Conservation (phyloP, 2,888 invertebrate species). For the Pandemis cinnamomeana region DNA sequence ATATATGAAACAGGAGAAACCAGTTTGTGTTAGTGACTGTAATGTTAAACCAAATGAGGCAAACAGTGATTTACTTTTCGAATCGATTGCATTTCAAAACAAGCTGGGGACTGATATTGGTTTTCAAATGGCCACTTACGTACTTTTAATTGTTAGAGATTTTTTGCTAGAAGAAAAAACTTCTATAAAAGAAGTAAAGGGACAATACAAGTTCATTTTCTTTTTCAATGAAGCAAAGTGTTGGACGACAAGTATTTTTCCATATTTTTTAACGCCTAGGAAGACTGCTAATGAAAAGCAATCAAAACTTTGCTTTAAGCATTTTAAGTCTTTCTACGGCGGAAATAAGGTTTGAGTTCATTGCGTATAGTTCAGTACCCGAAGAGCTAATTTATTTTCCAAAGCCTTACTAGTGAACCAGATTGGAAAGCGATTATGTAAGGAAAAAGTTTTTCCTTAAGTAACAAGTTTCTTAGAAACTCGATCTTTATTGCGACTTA, state of each 20-base stretch:
- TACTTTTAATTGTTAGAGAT: background rate
- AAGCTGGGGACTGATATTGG: background rate
- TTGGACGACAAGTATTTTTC: constrained; percentile 8
- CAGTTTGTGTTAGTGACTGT: background rate
- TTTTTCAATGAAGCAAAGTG: background rate
- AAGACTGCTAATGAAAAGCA: constrained; percentile 30
- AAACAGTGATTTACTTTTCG: constrained; percentile 15
- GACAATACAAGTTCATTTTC: background rate
- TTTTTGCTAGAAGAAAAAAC: background rate
- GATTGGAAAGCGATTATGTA: constrained; percentile 38
- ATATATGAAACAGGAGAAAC: constrained; percentile 6
- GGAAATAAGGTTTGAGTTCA: background rate
- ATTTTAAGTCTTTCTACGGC: background rate
- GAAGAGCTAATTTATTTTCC: constrained; percentile 31
- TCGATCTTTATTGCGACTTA: constrained; percentile 8
- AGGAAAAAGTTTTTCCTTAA: constrained; percentile 33
- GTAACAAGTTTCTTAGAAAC: constrained; percentile 36
- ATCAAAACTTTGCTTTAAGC: constrained; percentile 5
- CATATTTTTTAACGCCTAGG: background rate
- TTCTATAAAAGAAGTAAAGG: background rate
- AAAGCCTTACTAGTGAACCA: constrained; percentile 18
- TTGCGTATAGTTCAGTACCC: background rate
- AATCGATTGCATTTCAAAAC: constrained; percentile 13
- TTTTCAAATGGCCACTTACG: background rate
- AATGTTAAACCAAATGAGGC: constrained; percentile 20